Base-by-base conservation (phyloP, 2,888 invertebrate species). In the Pimpla rufipes region DNA sequence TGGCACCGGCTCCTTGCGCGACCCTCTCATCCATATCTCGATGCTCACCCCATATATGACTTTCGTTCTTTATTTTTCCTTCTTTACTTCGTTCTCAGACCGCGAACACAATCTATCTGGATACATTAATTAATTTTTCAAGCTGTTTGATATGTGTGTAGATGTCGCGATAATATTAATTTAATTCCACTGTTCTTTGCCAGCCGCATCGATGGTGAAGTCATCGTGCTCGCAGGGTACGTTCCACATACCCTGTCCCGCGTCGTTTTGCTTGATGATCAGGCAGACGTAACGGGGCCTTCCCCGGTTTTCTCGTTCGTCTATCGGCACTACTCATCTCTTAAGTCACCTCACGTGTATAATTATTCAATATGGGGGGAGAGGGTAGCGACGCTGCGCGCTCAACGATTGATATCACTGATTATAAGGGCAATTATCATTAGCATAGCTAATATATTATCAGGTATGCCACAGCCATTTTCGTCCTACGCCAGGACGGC, bases 391-490 rank as follows among this genome's bases (percentile, higher is more conserved):
- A 45, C 52, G 52, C 52, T 88, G 88, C 86, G 88, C 87, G 85
- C 81, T 86, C 77, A 64, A 71, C 90, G 91, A 91, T 91, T 89
- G 89, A 91, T 91, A 91, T 90, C 89, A 85, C 87, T 89, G 90
- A 91, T 91, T 90, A 90, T 89, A 86, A 87, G 87, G 83, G 88
- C 88, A 91, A 91, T 91, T 91, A 91, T 87, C 90, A 90, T 91
- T 89, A 91, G 87, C 89, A 88, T 90, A 86, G 81, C 84, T 89
- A 88, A 90, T 89, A 47, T 42, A 88, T 81, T 89, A 91, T 89
- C 88, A 88, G 87, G 87, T 87, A 87, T 81, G 83, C 82, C 81
- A 84, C 85, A 82, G 84, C 85, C 87, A 88, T 70, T 6, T 21
- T 4, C 16, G 35, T 74, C 47, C 37, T 70, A 68, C 40, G 35